These are phyloP conservation scores for Zaprionus lachaisei DNA, from an alignment of 1,140 invertebrate species.

Conservation along the genomic window DNA sequence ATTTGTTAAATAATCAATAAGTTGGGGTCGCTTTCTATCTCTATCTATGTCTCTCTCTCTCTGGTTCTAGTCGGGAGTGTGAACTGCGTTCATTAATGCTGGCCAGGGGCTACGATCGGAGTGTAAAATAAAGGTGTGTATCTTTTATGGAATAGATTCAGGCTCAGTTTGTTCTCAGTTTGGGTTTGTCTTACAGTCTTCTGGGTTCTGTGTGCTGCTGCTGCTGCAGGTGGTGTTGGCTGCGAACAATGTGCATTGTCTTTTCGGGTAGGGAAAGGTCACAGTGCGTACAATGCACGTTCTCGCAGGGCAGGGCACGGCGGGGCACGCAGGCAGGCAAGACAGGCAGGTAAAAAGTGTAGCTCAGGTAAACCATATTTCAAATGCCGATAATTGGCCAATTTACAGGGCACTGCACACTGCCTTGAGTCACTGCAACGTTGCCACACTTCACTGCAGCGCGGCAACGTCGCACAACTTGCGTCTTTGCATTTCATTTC, in stretches of 20 bases:
- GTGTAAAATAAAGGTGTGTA: slow-evolving; percentile 81
- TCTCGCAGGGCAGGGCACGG: neutral
- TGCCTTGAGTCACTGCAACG: neutral
- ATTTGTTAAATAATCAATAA: slow-evolving; percentile 80
- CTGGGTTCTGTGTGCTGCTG: neutral
- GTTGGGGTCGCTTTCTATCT: slow-evolving; percentile 15
- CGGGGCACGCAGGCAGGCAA: neutral
- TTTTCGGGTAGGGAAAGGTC: slow-evolving; percentile 56
- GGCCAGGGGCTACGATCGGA: slow-evolving; percentile 15
- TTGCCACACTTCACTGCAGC: slow-evolving; percentile 38
- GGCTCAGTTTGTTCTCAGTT: slow-evolving; percentile 45
- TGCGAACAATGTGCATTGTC: slow-evolving; percentile 3
- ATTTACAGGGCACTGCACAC: slow-evolving; percentile 53
- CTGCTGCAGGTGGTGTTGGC: slow-evolving; percentile 3
- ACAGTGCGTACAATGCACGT: slow-evolving; percentile 66
- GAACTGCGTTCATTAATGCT: slow-evolving; percentile 75
- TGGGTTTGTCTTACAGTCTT: slow-evolving; percentile 2
- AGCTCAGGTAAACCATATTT: slow-evolving; percentile 75
- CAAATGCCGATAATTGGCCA: slow-evolving; percentile 81
- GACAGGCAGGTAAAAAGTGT: slow-evolving; percentile 14
- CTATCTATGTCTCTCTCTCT: neutral
- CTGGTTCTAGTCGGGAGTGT: slow-evolving; percentile 56
- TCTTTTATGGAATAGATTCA: slow-evolving; percentile 62
- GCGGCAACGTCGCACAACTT: slow-evolving; percentile 29
- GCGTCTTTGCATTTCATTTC: neutral